Base-by-base conservation (phyloP, 2,113 vertebrate genomes). In the Misgurnus mizolepis region DNA sequence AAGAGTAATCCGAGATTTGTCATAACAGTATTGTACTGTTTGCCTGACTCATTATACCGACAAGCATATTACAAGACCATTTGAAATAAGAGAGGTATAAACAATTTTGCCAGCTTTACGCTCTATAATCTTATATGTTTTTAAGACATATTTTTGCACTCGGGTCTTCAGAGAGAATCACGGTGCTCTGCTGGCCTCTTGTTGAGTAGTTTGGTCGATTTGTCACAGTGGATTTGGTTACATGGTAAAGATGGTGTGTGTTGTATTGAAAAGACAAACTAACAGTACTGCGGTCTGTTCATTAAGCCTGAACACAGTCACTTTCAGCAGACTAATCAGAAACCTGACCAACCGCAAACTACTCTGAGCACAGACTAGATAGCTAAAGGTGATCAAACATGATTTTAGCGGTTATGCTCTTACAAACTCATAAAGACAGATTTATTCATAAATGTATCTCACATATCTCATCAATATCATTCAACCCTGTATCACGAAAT, bases 201-300 rank as follows among this genome's bases (percentile, higher is more conserved):
- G 71, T 74, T 74, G 55, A 67, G 67, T 47, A 68, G 72, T 50
- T 76, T 18, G 56, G 71, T 70, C 15, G 67, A 77, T 83, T 80
- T 77, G 72, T 77, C 72, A 77, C 71, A 72, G 81, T 62, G 40
- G 79, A 79, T 82, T 40, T 43, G 61, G 56, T 85, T 79, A 56
- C 76, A 79, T 74, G 43, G 64, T 76, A 73, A 71, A 64, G 66
- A 76, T 73, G 61, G 56, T 60, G 73, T 76, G 61, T 47, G 56
- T 71, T 18, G 53, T 73, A 49, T 74, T 50, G 18, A 45, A 43
- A 39, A 15, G 27, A 77, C 3, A n/a, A 66, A 17, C 75, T 70
- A 34, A 65, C 56, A 34, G 78, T 53, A 40, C 72, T 58, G 50
- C 2, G 22, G 22, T 53, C 45, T 62, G 62, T 79, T 80, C 67